Conservation (phyloP, 2,113 vertebrate genomes). For the Pollachius pollachius region DNA sequence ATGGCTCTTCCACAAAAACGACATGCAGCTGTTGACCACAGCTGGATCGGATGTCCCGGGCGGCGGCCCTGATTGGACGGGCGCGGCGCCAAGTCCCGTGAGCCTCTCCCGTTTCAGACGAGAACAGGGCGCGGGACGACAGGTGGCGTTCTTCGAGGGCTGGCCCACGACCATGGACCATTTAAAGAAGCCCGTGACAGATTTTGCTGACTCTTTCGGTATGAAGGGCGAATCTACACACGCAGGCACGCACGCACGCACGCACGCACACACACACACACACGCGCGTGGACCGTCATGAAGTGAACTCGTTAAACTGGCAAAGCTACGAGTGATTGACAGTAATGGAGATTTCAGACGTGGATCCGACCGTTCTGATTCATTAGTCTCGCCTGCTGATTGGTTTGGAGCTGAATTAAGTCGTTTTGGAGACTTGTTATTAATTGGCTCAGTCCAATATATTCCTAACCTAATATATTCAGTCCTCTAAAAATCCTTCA, state of each 20-base stretch:
- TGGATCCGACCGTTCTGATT: too few species aligned
- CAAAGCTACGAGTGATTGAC: too few species aligned
- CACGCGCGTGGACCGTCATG: not conserved
- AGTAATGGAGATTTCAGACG: too few species aligned
- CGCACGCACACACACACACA: not conserved
- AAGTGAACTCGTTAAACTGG: too few species aligned
- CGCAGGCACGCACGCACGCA: not conserved
- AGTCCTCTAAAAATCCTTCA: too few species aligned
- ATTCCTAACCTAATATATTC: too few species aligned
- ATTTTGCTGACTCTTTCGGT: not conserved
- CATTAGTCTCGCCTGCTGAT: too few species aligned
- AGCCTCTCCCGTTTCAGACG: constrained; percentile 7
- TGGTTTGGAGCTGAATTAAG: too few species aligned
- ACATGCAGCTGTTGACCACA: constrained; percentile 55
- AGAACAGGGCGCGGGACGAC: not conserved
- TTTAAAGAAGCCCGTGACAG: too few species aligned
- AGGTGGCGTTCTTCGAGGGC: constrained; percentile 4
- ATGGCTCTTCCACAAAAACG: not conserved
- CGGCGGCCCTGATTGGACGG: not conserved
- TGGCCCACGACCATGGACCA: too few species aligned
- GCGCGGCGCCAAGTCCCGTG: not conserved
- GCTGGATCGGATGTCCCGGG: constrained; percentile 51
- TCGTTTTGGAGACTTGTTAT: too few species aligned
- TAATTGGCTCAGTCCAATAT: too few species aligned
- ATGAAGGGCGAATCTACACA: not conserved